Evolutionary conservation across 2,113 vertebrate genomes (phyloP).

Genomic region (Bufo bufo): DNA sequence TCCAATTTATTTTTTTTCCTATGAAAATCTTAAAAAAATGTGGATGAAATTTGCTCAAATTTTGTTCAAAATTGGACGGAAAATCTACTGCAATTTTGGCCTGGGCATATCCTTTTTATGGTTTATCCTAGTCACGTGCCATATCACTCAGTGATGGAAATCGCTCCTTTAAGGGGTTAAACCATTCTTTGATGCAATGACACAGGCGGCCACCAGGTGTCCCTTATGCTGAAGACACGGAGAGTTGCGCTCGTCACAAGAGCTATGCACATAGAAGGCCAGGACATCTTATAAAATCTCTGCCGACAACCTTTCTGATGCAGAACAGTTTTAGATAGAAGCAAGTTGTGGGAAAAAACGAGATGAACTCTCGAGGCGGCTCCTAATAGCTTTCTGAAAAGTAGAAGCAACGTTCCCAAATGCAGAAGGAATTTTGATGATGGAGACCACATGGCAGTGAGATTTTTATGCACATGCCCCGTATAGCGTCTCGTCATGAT

Average conservation of each 20-base stretch:
- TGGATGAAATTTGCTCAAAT: no score
- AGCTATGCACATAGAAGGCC: background rate
- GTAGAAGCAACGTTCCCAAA: background rate
- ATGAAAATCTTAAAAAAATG: no score
- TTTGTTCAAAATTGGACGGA: no score
- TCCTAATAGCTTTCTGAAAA: background rate
- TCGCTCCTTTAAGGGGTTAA: background rate
- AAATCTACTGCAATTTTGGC: no score
- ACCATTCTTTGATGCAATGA: background rate
- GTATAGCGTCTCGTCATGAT: background rate
- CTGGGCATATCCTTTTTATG: background rate
- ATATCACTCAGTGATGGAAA: background rate
- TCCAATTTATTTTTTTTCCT: no score
- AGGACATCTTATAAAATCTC: background rate
- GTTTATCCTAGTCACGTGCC: background rate
- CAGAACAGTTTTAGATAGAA: background rate
- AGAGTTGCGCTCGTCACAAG: no score
- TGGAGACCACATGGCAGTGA: slow-evolving; percentile 10
- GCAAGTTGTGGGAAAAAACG: background rate
- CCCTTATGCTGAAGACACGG: slow-evolving; percentile 3
- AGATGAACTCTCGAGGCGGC: background rate
- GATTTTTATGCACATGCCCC: background rate
- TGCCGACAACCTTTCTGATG: background rate
- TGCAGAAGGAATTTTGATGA: slow-evolving; percentile 12
- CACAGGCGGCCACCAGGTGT: slow-evolving; percentile 17